Conservation (phyloP, 1,140 invertebrate genomes). For the Venturia canescens region DNA sequence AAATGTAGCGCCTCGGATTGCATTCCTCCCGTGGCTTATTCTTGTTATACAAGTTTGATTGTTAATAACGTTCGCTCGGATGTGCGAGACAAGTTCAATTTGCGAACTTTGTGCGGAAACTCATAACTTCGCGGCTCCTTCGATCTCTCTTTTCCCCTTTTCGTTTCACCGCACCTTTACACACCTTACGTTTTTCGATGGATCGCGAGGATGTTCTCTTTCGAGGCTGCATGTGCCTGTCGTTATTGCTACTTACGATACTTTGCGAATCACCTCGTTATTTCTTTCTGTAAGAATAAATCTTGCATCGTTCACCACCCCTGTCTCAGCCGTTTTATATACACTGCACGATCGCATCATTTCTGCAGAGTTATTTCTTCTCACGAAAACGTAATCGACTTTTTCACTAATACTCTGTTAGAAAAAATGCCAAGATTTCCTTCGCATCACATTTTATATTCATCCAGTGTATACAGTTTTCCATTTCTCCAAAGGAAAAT, state of each 20-base stretch:
- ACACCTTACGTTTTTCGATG: neutral
- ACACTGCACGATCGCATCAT: neutral
- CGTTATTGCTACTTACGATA: neutral
- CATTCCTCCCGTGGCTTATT: neutral
- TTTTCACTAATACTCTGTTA: too few relatives aligned
- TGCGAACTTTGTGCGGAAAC: slow-evolving; percentile 21
- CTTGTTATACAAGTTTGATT: slow-evolving; percentile 17
- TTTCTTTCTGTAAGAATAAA: slow-evolving; percentile 30
- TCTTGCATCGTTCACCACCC: slow-evolving; percentile 26
- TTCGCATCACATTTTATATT: too few relatives aligned
- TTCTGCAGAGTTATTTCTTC: too few relatives aligned
- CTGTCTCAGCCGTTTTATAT: neutral
- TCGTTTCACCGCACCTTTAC: neutral
- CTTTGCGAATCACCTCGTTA: neutral
- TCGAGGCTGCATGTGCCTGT: neutral
- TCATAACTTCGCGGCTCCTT: neutral
- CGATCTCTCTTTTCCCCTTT: neutral
- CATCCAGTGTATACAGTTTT: too few relatives aligned
- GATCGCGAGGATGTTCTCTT: neutral
- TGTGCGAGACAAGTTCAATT: slow-evolving; percentile 32
- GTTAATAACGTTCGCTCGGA: neutral
- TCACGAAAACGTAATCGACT: too few relatives aligned
- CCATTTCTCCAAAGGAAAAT: too few relatives aligned
- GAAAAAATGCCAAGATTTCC: too few relatives aligned
- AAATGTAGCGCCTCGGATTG: neutral